Base-by-base conservation (phyloP, 2,888 invertebrate genomes). In the Dyspetes luteomarginatus region DNA sequence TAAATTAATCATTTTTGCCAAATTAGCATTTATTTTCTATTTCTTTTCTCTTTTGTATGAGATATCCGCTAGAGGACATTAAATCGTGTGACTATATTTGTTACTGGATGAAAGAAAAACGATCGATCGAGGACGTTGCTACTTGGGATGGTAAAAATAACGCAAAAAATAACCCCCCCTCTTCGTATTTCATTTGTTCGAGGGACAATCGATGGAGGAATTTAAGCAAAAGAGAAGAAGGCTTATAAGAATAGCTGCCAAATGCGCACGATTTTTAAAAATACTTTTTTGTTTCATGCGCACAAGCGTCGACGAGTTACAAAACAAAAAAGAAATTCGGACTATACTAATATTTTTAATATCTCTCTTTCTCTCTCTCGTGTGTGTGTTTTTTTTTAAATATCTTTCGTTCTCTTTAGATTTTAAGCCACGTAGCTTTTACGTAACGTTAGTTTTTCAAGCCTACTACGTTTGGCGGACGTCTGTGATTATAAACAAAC, bases 401-500 rank as follows among this genome's bases (percentile, higher is more conserved):
- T 36, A 15, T 36, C 26, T 69, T 36, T 62, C 60, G 56, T 71
- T 65, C 65, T 65, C 58, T 64, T 71, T 81, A 77, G 76, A 69
- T 72, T 72, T 72, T 45, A 45, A 71, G 69, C 75, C 60, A 56
- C 83, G 78, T 85, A 85, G 84, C 65, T 82, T 82, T 84, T 84
- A 82, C 78, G 82, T 85, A 86, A 79, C 64, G 78, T 84, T 86
- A 84, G 83, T 84, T 84, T 78, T 85, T 83, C 65, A 85, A 83
- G 87, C 88, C 88, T 87, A 85, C 85, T 86, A 84, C 86, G 86
- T 87, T 87, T 86, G 87, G 87, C 88, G 85, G 84, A 87, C 84
- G 87, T 88, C 87, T 88, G 87, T 88, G 87, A 88, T 88, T 86
- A 86, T 85, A 69, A 64, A 81, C 62, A 50, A 78, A 81, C 58